A percentile compares a stretch with the other conserved stretches of the same genome.
Evolutionary conservation across 2,113 vertebrate species (phyloP).

Genomic region (Trochalopteron elliotii): DNA sequence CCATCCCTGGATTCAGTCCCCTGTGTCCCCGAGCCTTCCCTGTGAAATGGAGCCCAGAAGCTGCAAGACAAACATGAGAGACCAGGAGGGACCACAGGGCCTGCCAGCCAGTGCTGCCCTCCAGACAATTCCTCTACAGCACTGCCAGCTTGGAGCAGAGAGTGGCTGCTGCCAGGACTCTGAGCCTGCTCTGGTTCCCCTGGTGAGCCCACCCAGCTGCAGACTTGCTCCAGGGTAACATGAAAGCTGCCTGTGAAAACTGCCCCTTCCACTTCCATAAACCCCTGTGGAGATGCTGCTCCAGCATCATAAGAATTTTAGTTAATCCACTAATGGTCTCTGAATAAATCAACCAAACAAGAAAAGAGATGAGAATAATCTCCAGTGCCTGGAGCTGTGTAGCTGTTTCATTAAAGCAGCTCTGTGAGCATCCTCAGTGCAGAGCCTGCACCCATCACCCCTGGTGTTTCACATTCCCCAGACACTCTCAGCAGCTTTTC

Average conservation of each 20-base stretch:
- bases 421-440: background rate
- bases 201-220: background rate
- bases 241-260: background rate
- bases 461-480: accelerated
- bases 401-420: background rate
- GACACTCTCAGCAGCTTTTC: background rate
- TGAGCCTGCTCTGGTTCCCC: background rate
- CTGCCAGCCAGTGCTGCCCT: background rate
- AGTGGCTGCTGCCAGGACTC: background rate
- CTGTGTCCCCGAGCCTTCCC: background rate
- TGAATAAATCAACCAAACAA: background rate
- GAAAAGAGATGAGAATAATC: background rate
- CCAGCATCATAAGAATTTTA: background rate
- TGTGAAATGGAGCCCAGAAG: background rate
- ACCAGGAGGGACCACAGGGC: background rate
- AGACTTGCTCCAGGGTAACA: background rate
- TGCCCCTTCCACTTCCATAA: background rate
- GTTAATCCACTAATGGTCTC: conserved; percentile 43
- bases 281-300: background rate
- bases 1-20: background rate
- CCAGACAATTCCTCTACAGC: background rate
- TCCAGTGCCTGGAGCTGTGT: background rate
- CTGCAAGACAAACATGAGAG: background rate
- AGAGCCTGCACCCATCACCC: background rate
- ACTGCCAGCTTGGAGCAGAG: background rate